Percentiles rank a stretch among this genome's conserved stretches.
Evolutionary conservation across 2,888 invertebrate species (phyloP).

Genomic region (Phaonia tiefii): DNA sequence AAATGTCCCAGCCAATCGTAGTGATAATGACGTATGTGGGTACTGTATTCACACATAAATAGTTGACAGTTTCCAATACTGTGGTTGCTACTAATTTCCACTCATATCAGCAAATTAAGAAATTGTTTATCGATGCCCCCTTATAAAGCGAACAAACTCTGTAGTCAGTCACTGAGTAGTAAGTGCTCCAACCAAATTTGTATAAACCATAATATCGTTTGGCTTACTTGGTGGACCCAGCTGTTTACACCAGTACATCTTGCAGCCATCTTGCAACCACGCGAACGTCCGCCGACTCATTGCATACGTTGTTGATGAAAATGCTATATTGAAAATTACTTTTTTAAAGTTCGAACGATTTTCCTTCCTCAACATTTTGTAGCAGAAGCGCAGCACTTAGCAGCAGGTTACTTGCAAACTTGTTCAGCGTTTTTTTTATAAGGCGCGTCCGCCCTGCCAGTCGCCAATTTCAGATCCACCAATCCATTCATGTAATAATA

Average conservation of each 20-base stretch:
- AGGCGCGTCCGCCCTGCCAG: neutral
- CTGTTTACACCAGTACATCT: neutral
- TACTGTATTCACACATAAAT: neutral
- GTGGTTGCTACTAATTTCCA: slow-evolving; percentile 16
- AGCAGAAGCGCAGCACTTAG: slow-evolving; percentile 77
- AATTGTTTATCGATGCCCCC: slow-evolving; percentile 1
- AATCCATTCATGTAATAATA: no score
- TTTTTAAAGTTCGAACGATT: slow-evolving; percentile 78
- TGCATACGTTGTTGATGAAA: slow-evolving; percentile 73
- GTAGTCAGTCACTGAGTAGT: no score
- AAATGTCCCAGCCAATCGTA: no score
- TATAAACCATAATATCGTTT: neutral
- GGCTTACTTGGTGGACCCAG: neutral
- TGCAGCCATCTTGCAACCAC: neutral
- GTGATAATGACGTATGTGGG: neutral
- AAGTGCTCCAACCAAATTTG: no score
- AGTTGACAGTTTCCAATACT: slow-evolving; percentile 2
- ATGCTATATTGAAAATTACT: slow-evolving; percentile 76
- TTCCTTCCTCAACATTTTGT: slow-evolving; percentile 81
- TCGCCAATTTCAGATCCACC: slow-evolving; percentile 28
- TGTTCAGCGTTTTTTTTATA: slow-evolving; percentile 49
- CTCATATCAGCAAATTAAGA: slow-evolving; percentile 16
- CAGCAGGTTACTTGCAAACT: slow-evolving; percentile 66
- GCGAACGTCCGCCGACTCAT: neutral
- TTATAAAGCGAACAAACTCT: neutral